Conservation (phyloP, 2,797 vertebrate species). For the Acanthopagrus latus region DNA sequence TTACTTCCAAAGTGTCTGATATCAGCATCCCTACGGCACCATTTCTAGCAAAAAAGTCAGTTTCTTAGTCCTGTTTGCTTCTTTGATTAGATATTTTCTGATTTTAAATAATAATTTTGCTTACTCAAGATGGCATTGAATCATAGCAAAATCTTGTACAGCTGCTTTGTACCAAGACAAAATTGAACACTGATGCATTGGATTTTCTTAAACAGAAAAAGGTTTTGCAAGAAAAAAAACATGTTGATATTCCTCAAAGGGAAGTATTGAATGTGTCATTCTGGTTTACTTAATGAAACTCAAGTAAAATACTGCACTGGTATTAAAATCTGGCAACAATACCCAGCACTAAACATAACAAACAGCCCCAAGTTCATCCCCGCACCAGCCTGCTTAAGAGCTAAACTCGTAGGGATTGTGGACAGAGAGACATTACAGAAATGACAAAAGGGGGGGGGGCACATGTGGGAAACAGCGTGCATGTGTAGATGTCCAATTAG, state of each 20-base stretch:
- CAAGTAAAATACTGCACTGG: neutral
- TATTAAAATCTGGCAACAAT: neutral
- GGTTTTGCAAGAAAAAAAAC: neutral
- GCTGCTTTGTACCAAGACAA: neutral
- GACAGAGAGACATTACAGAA: conserved; percentile 13
- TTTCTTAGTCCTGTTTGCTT: neutral
- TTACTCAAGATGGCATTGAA: neutral
- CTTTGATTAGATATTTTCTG: neutral
- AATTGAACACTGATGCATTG: neutral
- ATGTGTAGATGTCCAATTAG: conserved; percentile 67
- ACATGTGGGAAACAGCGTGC: conserved; percentile 16
- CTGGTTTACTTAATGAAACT: neutral
- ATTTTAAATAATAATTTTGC: neutral
- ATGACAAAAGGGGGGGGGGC: conserved; percentile 17
- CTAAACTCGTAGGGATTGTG: neutral
- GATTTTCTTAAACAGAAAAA: too few relatives aligned
- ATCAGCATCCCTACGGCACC: neutral
- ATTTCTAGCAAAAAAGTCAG: neutral
- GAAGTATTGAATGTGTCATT: neutral
- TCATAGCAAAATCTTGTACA: neutral
- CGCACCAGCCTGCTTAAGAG: neutral
- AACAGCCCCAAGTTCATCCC: neutral
- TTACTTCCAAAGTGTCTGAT: neutral
- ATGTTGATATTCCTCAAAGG: neutral
- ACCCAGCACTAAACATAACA: neutral